Evolutionary conservation across 2,113 vertebrate genomes (phyloP).

Genomic region (Sturnira hondurensis): DNA sequence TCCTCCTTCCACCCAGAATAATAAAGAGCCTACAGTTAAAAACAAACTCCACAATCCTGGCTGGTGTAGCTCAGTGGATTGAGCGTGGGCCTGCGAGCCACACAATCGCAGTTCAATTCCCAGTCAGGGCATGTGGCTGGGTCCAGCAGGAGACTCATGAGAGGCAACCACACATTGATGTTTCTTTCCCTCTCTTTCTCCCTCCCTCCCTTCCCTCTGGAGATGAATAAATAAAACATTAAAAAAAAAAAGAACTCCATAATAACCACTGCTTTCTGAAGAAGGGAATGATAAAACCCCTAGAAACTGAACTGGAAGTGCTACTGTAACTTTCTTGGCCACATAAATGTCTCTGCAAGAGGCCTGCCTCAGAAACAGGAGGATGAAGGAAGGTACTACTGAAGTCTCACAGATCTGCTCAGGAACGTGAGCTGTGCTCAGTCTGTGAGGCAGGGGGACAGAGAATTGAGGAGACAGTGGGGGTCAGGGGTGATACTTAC

Average conservation of each 20-base stretch:
- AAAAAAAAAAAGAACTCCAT: background rate
- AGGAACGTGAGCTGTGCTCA: background rate
- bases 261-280: background rate
- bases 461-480: fast-evolving
- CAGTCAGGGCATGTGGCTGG: too few species aligned
- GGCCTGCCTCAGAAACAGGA: background rate
- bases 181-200: too few species aligned
- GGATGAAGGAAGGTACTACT: background rate
- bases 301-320: background rate
- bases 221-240: too few species aligned
- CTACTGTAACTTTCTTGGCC: background rate
- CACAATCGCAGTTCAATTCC: too few species aligned
- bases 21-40: background rate
- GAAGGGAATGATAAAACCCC: background rate
- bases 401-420: background rate
- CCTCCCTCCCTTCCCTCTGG: too few species aligned
- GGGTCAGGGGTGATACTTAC: constrained; percentile 81
- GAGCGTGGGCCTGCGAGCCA: too few species aligned
- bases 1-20: background rate
- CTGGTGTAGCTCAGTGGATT: too few species aligned
- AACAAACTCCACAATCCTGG: background rate
- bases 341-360: background rate
- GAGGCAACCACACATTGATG: too few species aligned
- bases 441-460: fast-evolving
- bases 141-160: too few species aligned